A percentile compares a stretch with the other conserved stretches of the same genome.
These are phyloP conservation scores for Champsocephalus esox DNA, from an alignment of 2,797 vertebrate genomes.

Conservation along the genomic window DNA sequence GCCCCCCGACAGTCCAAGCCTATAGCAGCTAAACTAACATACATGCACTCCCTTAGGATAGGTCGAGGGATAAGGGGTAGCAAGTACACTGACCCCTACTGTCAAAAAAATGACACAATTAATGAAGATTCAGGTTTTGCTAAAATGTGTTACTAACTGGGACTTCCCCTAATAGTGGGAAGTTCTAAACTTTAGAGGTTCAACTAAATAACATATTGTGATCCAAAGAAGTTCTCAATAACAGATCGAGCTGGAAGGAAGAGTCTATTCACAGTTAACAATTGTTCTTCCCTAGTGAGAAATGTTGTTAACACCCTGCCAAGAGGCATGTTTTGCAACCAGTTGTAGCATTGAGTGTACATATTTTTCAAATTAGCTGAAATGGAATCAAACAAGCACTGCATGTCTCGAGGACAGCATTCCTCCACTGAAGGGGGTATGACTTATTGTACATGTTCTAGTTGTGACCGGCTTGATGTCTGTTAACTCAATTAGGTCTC, in stretches of 20 bases:
- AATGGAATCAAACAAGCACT: background rate
- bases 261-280: background rate
- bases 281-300: no score
- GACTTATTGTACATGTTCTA: constrained; percentile 13
- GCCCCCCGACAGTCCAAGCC: no score
- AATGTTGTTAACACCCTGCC: no score
- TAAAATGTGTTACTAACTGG: background rate
- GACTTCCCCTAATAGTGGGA: no score
- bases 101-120: background rate
- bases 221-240: background rate
- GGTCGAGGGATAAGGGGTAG: no score
- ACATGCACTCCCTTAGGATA: no score
- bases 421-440: background rate
- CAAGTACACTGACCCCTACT: no score
- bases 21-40: no score
- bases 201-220: background rate
- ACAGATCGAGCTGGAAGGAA: background rate
- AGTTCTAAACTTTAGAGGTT: background rate
- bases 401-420: background rate
- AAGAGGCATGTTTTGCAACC: background rate
- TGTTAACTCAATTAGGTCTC: constrained; percentile 62
- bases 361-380: background rate
- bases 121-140: background rate
- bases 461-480: constrained; percentile 28
- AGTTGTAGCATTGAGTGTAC: background rate